Evolutionary conservation across 2,888 invertebrate species (phyloP).

Genomic region (Eretmocerus hayati): DNA sequence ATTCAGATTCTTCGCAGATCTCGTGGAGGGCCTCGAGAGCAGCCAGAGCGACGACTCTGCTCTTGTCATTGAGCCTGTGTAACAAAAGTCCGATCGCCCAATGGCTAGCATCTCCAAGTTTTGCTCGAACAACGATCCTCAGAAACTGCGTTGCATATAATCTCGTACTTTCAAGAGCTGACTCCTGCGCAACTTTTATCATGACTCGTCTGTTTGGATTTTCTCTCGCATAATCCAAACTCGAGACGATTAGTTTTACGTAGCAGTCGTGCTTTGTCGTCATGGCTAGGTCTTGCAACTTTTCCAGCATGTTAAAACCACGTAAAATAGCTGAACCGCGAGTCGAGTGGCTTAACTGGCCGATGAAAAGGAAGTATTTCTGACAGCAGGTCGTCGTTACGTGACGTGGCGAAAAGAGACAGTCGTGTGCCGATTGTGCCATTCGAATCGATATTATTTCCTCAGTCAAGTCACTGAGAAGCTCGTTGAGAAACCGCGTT

Average conservation of each 20-base stretch:
- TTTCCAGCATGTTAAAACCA: conserved; percentile 43
- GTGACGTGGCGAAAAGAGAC: conserved; percentile 80
- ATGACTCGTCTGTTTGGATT: conserved; percentile 64
- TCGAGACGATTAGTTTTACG: conserved; percentile 86
- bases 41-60: conserved; percentile 69
- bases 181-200: conserved; percentile 51
- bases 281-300: conserved; percentile 68
- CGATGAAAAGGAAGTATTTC: conserved; percentile 90
- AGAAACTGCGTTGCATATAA: conserved; percentile 90
- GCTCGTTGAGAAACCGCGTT: conserved; percentile 65
- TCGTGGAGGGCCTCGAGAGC: conserved; percentile 83
- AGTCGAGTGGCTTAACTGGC: conserved; percentile 70
- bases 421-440: conserved; percentile 74
- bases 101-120: conserved; percentile 64
- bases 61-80: conserved; percentile 77
- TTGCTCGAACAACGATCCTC: conserved; percentile 74
- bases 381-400: conserved; percentile 86
- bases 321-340: conserved; percentile 66
- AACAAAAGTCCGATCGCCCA: conserved; percentile 86
- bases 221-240: conserved; percentile 78
- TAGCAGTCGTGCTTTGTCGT: conserved; percentile 85
- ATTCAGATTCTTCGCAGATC: conserved; percentile 72
- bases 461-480: conserved; percentile 71
- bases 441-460: conserved; percentile 68
- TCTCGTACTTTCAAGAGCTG: conserved; percentile 52